Base-by-base conservation (phyloP, 2,113 vertebrate species). In the Salvelinus alpinus region DNA sequence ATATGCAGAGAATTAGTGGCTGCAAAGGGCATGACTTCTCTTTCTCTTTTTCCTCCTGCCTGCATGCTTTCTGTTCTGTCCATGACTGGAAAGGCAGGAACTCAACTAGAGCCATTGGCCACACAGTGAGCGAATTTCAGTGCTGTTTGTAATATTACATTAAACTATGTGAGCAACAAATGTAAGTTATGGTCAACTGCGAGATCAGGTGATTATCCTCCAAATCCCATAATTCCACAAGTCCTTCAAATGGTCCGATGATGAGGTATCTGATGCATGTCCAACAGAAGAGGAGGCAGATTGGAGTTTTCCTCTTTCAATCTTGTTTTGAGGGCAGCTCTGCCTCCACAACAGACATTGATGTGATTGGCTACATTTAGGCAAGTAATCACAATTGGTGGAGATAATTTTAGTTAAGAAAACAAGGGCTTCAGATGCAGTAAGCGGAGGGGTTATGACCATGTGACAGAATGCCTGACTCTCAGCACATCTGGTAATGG, bases 401-500 rank as follows among this genome's bases (percentile, higher is more conserved):
- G 34, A 34, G 34, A 34, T 34, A 0, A 34, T 7, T 34, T 34
- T 34, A 34, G 6, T 34, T 34, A 34, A 34, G 34, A 34, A 34
- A 34, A 34, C 34, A 34, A 34, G 34, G 38, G 38, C 8, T 38
- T 57, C 51, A 57, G 51, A 57, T 13, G 38, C 38, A 38, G 38
- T 38, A 38, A 38, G 38, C 1, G 2, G 38, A 9, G 38, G 38
- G 38, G 7, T 38, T 38, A 38, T 38, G 38, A 38, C 13, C 51
- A 57, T 57, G 51, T 57, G 51, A 16, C 51, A 57, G 51, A 57
- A 57, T 13, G 16, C 20, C 74, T 34, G 68, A 74, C 24, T 62
- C 5, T 62, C 5, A 60, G 54, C 16, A 82, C 82, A 88, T 85
- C 84, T 86, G 80, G 85, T 47, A 1, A 11, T 34, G n/a, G 62